Conservation (phyloP, 2,113 vertebrate genomes). For the Myrmophylax atrothorax region DNA sequence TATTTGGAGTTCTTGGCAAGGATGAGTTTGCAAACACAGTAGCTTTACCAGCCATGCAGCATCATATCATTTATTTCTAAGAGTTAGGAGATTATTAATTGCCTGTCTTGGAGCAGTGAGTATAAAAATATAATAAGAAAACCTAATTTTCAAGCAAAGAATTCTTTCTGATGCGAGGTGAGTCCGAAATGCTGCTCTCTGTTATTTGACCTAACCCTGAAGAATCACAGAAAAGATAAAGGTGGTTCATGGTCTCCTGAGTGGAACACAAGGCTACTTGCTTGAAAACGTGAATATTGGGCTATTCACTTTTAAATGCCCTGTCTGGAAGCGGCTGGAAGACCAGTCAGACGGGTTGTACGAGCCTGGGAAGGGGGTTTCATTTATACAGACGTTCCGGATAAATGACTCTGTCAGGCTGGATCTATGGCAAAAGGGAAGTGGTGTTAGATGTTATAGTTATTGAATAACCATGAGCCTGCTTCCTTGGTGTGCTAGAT, state of each 20-base stretch:
- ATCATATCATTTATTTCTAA: neutral
- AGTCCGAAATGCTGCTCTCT: neutral
- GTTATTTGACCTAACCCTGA: neutral
- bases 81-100: neutral
- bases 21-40: neutral
- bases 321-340: neutral
- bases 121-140: neutral
- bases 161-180: neutral
- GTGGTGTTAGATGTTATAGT: conserved; percentile 34
- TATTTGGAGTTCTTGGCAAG: neutral
- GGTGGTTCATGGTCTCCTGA: neutral
- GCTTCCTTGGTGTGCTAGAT: conserved; percentile 53
- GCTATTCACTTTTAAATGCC: neutral
- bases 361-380: neutral
- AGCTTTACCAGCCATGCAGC: neutral
- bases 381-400: neutral
- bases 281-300: neutral
- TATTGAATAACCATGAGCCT: conserved; percentile 55
- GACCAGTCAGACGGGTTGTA: conserved; percentile 29
- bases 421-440: conserved; percentile 30
- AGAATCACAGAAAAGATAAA: neutral
- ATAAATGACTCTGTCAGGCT: conserved; percentile 8
- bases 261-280: neutral
- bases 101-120: neutral
- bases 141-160: neutral